phyloP scores from a whole-genome alignment of 2,888 invertebrate genomes.

The Watsonalla cultraria region DNA sequence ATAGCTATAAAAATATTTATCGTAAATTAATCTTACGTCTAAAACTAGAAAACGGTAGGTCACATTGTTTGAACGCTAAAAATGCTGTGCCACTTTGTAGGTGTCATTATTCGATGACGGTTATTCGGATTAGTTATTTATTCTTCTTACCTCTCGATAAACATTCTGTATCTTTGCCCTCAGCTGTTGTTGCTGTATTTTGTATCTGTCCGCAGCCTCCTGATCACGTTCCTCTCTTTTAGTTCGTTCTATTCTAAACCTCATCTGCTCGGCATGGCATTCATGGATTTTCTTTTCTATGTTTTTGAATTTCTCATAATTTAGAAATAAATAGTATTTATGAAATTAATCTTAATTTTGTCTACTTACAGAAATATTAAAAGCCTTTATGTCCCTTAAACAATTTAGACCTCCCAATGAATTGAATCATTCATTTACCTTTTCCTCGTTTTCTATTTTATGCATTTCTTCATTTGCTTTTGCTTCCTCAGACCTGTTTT shows the following conservation, averaged over 20 bases:
- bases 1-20: background rate
- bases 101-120: too few species aligned
- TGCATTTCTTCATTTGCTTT: constrained; percentile 13
- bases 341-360: too few species aligned
- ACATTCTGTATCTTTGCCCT: constrained; percentile 26
- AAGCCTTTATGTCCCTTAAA: too few species aligned
- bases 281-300: constrained; percentile 24
- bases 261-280: constrained; percentile 21
- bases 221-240: constrained; percentile 24
- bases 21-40: background rate
- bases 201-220: constrained; percentile 24
- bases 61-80: too few species aligned
- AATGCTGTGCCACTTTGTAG: too few species aligned
- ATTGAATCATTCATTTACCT: too few species aligned
- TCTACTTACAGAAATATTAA: too few species aligned
- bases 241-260: constrained; percentile 19
- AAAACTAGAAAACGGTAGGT: too few species aligned
- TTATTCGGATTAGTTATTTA: background rate
- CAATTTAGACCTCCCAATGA: too few species aligned
- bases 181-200: constrained; percentile 29
- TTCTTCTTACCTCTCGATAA: constrained; percentile 25
- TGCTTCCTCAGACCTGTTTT: constrained; percentile 14
- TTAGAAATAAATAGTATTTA: too few species aligned
- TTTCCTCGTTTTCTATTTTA: constrained; percentile 25
- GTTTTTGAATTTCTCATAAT: constrained; percentile 22